A percentile compares a stretch with the other conserved stretches of the same genome.
Conservation (phyloP, 2,113 vertebrate species). For the Seriola quinqueradiata region DNA sequence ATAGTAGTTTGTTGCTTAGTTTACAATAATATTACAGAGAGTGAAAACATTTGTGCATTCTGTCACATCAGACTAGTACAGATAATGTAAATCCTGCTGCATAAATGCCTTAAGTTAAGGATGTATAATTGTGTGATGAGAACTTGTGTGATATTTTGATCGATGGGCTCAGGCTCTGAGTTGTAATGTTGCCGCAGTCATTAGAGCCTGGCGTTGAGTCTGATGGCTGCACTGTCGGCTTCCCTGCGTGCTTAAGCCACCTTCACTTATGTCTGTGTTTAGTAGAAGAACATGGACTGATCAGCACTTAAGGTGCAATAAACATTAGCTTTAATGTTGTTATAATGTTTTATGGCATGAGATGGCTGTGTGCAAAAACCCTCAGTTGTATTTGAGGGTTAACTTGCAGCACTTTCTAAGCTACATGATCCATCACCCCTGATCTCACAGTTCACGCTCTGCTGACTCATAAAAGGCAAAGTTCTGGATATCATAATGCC, state of each 20-base stretch:
- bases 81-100: too few relatives aligned
- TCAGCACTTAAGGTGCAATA: conserved; percentile 77
- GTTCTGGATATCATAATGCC: too few relatives aligned
- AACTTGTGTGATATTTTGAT: conserved; percentile 21
- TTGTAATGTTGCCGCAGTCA: conserved; percentile 64
- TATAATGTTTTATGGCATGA: conserved; percentile 53
- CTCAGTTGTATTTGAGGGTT: not conserved
- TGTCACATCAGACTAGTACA: not conserved
- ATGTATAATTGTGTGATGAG: conserved; percentile 28
- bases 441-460: not conserved
- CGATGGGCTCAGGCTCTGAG: conserved; percentile 21
- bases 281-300: conserved; percentile 58
- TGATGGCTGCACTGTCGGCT: conserved; percentile 54
- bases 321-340: conserved; percentile 53
- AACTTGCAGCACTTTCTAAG: conserved; percentile 2
- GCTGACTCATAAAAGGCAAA: not conserved
- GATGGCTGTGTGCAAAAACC: conserved; percentile 22
- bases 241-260: conserved; percentile 52
- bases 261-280: conserved; percentile 60
- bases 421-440: not conserved
- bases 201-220: conserved; percentile 52
- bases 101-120: not conserved
- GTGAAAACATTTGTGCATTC: not conserved
- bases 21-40: not conserved
- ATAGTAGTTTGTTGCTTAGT: too few relatives aligned